Percentiles rank a stretch among this genome's conserved stretches.
These are phyloP conservation scores for Tapera naevia DNA, from an alignment of 2,797 vertebrate genomes.

Conservation along the genomic window DNA sequence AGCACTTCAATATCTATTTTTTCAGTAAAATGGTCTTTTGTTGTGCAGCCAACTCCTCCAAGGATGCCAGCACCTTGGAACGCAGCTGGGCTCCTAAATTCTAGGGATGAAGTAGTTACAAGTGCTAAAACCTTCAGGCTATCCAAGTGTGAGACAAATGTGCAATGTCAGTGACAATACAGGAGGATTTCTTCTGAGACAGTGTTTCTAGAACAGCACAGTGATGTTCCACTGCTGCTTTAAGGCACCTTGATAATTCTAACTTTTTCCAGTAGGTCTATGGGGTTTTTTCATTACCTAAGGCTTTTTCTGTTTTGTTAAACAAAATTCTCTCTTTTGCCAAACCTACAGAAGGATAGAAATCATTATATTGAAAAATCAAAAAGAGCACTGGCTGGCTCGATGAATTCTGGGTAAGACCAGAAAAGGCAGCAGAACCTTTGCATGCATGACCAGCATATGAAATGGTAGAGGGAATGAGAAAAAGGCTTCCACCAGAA, in stretches of 20 bases:
- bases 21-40: neutral
- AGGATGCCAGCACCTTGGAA: neutral
- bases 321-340: neutral
- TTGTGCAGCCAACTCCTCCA: neutral
- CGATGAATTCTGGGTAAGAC: conserved; percentile 56
- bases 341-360: conserved; percentile 18
- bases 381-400: conserved; percentile 25
- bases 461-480: neutral
- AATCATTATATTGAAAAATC: conserved; percentile 21
- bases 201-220: neutral
- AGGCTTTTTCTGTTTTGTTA: conserved; percentile 6
- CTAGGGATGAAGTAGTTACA: neutral
- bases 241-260: neutral
- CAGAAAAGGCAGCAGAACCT: neutral
- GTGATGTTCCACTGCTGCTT: neutral
- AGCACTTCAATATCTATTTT: neutral
- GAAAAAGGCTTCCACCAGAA: neutral
- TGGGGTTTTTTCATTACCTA: neutral
- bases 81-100: neutral
- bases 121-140: conserved; percentile 6
- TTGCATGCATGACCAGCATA: neutral
- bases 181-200: neutral
- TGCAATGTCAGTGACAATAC: neutral
- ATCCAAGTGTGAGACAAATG: neutral
- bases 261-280: neutral